Evolutionary conservation across 2,113 vertebrate species (phyloP).

Genomic region (Anguilla japonica): DNA sequence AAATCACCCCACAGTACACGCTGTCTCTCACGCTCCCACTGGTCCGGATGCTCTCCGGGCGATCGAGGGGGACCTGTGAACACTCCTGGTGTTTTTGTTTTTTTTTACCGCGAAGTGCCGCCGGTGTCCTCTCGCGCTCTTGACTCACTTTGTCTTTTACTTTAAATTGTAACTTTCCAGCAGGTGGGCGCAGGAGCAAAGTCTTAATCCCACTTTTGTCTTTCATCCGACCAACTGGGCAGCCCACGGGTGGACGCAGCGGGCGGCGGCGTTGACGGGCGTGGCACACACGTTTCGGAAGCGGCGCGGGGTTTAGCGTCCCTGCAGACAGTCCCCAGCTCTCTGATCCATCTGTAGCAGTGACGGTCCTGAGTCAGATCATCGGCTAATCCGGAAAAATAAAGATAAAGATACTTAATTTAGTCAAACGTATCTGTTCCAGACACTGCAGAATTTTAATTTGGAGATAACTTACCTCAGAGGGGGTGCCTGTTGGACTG

Average conservation of each 20-base stretch:
- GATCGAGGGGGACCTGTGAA: not conserved
- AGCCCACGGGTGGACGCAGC: not conserved
- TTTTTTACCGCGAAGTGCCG: not conserved
- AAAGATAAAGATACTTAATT: not conserved
- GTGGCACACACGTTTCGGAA: not conserved
- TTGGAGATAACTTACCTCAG: not conserved
- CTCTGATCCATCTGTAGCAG: not conserved
- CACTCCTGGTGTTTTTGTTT: not conserved
- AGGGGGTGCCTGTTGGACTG: not conserved
- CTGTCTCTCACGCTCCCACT: not conserved
- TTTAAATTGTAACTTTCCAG: constrained; percentile 7
- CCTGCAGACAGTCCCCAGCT: not conserved
- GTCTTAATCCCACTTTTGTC: not conserved
- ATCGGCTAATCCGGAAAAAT: not conserved
- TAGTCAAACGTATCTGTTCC: not conserved
- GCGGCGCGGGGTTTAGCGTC: not conserved
- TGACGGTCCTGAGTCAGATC: not conserved
- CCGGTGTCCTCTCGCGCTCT: not conserved
- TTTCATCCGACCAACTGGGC: not conserved
- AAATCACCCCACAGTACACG: too few species aligned
- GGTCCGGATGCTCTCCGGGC: not conserved
- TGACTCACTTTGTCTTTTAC: not conserved
- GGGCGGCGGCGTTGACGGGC: not conserved
- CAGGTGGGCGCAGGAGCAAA: not conserved
- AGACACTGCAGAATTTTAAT: constrained; percentile 18